phyloP scores from a whole-genome alignment of 1,140 invertebrate genomes.

The Nymphalis io region DNA sequence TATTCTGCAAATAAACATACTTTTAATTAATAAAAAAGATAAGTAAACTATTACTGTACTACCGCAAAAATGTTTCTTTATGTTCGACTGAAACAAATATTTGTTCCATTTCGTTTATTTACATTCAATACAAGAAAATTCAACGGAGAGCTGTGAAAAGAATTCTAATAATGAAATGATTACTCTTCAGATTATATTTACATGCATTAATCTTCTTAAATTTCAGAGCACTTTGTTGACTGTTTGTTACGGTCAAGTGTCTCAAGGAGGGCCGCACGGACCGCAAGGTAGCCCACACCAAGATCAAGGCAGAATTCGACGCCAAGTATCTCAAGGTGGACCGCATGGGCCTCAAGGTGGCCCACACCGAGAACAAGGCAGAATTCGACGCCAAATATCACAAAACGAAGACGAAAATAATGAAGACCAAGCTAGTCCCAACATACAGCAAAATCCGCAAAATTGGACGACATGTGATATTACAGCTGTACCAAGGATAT shows the following conservation, averaged over 20 bases:
- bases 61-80: not conserved
- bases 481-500: conserved; percentile 36
- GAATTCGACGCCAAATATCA: conserved; percentile 26
- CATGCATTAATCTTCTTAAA: not conserved
- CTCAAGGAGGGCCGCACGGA: conserved; percentile 21
- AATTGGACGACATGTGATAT: conserved; percentile 52
- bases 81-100: conserved; percentile 5
- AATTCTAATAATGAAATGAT: conserved; percentile 5
- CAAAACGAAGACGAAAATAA: conserved; percentile 14
- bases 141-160: not conserved
- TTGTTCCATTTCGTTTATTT: conserved; percentile 8
- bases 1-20: no score
- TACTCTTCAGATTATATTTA: not conserved
- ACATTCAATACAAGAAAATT: conserved; percentile 1
- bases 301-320: conserved; percentile 32
- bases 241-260: conserved; percentile 10
- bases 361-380: conserved; percentile 33
- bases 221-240: conserved; percentile 20
- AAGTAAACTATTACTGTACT: not conserved
- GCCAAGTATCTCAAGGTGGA: conserved; percentile 31
- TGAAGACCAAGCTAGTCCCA: not conserved
- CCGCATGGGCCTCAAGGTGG: conserved; percentile 31
- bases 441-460: conserved; percentile 5
- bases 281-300: conserved; percentile 36
- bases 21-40: not conserved